Percentiles rank a stretch among this genome's conserved stretches.
These are phyloP conservation scores for Epistrophe grossulariae DNA, from an alignment of 2,888 invertebrate genomes.

Conservation along the genomic window DNA sequence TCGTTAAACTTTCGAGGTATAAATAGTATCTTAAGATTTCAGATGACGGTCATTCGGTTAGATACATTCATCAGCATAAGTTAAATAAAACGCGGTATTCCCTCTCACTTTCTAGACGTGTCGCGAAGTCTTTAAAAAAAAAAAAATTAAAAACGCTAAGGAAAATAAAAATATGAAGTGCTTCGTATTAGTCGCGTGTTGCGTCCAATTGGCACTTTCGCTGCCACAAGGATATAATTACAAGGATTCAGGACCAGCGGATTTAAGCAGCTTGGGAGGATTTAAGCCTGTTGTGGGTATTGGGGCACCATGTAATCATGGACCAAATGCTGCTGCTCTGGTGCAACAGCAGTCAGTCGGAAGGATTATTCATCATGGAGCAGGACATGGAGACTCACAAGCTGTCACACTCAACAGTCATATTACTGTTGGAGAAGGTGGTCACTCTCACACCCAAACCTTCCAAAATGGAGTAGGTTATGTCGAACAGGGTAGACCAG, in stretches of 20 bases:
- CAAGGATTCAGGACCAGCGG: slow-evolving; percentile 57
- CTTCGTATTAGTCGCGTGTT: slow-evolving; percentile 68
- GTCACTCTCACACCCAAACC: slow-evolving; percentile 50
- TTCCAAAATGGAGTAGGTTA: slow-evolving; percentile 68
- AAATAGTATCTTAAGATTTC: slow-evolving; percentile 77
- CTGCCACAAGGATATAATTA: slow-evolving; percentile 76
- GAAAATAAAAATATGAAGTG: slow-evolving; percentile 62
- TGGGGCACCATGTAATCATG: slow-evolving; percentile 74
- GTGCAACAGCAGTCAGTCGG: slow-evolving; percentile 76
- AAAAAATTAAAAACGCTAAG: background rate
- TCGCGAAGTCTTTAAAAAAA: slow-evolving; percentile 14
- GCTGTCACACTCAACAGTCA: slow-evolving; percentile 72
- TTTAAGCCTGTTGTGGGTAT: slow-evolving; percentile 54
- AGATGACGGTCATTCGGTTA: slow-evolving; percentile 77
- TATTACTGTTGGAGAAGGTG: slow-evolving; percentile 71
- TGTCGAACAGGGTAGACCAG: slow-evolving; percentile 52
- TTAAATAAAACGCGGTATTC: slow-evolving; percentile 36
- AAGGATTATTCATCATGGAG: slow-evolving; percentile 77
- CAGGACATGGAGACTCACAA: slow-evolving; percentile 59
- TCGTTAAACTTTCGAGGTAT: slow-evolving; percentile 76
- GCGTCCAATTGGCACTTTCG: slow-evolving; percentile 58
- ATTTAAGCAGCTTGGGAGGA: slow-evolving; percentile 56
- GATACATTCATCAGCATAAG: slow-evolving; percentile 73
- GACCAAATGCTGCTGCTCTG: slow-evolving; percentile 58
- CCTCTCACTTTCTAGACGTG: background rate